phyloP scores from a whole-genome alignment of 1,140 invertebrate species.

The Diachasmimorpha longicaudata region DNA sequence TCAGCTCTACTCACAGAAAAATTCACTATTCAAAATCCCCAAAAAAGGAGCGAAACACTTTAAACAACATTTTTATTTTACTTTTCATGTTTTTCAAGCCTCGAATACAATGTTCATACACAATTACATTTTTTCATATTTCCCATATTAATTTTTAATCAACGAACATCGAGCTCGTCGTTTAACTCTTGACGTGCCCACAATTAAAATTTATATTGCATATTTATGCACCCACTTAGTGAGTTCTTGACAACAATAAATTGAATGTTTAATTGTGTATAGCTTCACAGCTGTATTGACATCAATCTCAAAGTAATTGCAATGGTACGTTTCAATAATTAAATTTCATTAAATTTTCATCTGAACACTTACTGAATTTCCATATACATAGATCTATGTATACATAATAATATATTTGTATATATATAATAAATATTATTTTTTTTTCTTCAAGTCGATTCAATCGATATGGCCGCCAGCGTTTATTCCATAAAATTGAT shows the following conservation, averaged over 20 bases:
- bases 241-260: conserved; percentile 6
- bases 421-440: background rate
- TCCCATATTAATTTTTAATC: background rate
- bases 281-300: background rate
- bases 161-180: background rate
- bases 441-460: conserved; percentile 8
- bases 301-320: background rate
- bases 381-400: background rate
- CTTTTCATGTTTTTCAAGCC: conserved; percentile 20
- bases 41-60: conserved; percentile 1
- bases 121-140: conserved; percentile 8
- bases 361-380: background rate
- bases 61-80: conserved; percentile 25
- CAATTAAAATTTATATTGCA: background rate
- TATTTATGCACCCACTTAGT: background rate
- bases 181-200: conserved; percentile 8
- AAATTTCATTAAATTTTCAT: background rate
- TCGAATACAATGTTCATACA: conserved; percentile 27
- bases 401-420: background rate
- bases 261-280: conserved; percentile 2
- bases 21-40: background rate
- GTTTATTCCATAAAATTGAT: conserved; percentile 14
- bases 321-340: background rate
- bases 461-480: conserved; percentile 23
- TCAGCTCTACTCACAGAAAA: no score